Evolutionary conservation across 2,797 vertebrate species (phyloP).

Genomic region (Centropyge bicolor): DNA sequence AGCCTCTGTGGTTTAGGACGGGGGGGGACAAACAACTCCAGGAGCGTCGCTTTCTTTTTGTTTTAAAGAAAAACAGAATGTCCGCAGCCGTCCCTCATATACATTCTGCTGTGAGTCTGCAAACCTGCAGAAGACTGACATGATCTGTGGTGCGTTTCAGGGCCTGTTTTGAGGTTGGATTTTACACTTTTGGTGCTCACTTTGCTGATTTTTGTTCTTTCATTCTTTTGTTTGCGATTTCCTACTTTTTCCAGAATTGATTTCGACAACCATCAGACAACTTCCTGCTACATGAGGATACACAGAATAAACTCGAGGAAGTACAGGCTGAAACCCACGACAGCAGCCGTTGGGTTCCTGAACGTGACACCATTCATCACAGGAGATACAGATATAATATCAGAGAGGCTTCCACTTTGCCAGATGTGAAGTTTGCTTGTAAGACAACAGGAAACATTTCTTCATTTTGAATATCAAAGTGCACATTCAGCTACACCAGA

Average conservation of each 20-base stretch:
- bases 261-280: neutral
- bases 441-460: neutral
- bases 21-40: neutral
- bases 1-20: neutral
- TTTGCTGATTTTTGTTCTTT: neutral
- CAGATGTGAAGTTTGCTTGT: neutral
- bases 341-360: too few species aligned
- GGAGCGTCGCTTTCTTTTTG: neutral
- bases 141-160: neutral
- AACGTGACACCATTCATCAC: neutral
- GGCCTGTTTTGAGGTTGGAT: neutral
- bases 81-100: neutral
- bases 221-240: neutral
- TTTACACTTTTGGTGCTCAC: neutral
- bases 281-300: neutral
- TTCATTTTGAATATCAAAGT: neutral
- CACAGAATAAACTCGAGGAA: neutral
- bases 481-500: too few species aligned
- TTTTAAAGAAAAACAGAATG: neutral
- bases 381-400: neutral
- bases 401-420: neutral
- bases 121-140: neutral
- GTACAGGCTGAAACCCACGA: fast-evolving
- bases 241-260: neutral
- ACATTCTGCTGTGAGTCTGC: neutral